Evolutionary conservation across 2,797 vertebrate genomes (phyloP).

Genomic region (Acrossocheilus wenchowensis): DNA sequence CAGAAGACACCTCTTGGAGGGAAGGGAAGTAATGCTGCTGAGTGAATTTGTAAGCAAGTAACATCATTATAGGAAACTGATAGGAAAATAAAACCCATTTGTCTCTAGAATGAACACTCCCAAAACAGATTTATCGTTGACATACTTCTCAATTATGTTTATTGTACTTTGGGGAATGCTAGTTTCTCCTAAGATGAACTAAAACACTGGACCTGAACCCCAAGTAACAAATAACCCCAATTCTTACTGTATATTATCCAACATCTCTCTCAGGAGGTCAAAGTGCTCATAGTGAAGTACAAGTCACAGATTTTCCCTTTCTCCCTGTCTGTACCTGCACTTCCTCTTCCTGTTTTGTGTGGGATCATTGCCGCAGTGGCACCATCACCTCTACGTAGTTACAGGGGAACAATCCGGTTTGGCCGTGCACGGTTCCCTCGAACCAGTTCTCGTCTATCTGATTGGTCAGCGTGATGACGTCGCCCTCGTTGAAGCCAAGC

Average conservation of each 20-base stretch:
- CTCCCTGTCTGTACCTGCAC: not conserved
- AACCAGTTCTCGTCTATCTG: slow-evolving; percentile 98
- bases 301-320: not conserved
- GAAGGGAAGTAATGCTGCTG: too few relatives aligned
- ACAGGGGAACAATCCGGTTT: slow-evolving; percentile 91
- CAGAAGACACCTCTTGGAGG: not conserved
- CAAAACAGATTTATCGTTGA: not conserved
- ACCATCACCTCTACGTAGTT: slow-evolving; percentile 97
- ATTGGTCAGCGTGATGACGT: slow-evolving; percentile 92
- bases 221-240: not conserved
- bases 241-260: not conserved
- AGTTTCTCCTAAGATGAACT: slow-evolving; percentile 11
- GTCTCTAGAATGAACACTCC: not conserved
- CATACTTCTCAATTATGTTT: not conserved
- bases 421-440: slow-evolving; percentile 88
- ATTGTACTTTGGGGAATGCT: not conserved
- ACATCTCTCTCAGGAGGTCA: slow-evolving; percentile 11
- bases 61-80: not conserved
- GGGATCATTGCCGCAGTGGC: slow-evolving; percentile 84
- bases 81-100: slow-evolving; percentile 10
- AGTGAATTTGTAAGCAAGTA: not conserved
- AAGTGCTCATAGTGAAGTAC: slow-evolving; percentile 32
- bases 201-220: not conserved
- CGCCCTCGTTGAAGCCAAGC: slow-evolving; percentile 92
- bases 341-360: not conserved